phyloP scores from a whole-genome alignment of 1,140 invertebrate species.

The Drosophila kurseongensis region DNA sequence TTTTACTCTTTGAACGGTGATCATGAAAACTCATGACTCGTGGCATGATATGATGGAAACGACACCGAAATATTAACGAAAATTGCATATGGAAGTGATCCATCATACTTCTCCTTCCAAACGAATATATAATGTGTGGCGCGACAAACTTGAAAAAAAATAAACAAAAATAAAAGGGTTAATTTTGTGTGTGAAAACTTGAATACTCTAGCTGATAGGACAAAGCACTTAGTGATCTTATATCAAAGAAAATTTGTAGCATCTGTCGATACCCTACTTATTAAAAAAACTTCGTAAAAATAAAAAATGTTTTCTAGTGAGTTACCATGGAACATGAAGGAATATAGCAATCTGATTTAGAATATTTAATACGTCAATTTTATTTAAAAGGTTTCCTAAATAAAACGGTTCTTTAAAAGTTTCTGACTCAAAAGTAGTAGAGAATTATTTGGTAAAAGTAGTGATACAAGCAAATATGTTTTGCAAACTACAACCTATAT shows the following conservation, averaged over 20 bases:
- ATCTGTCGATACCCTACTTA: too few relatives aligned
- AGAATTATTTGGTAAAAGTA: too few relatives aligned
- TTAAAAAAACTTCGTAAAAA: too few relatives aligned
- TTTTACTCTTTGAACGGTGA: slow-evolving; percentile 26
- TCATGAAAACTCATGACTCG: slow-evolving; percentile 49
- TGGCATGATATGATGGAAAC: slow-evolving; percentile 52
- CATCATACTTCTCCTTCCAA: slow-evolving; percentile 67
- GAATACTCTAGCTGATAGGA: not conserved
- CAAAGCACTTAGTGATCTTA: too few relatives aligned
- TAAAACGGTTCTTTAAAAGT: too few relatives aligned
- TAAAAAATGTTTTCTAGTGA: too few relatives aligned
- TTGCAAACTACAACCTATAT: not conserved
- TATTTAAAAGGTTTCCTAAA: too few relatives aligned
- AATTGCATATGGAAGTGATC: slow-evolving; percentile 83
- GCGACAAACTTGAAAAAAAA: slow-evolving; percentile 54
- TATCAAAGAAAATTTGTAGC: not conserved
- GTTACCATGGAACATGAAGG: too few relatives aligned
- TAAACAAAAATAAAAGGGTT: slow-evolving; percentile 19
- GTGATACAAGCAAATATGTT: too few relatives aligned
- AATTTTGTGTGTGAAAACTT: slow-evolving; percentile 1
- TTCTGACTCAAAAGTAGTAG: too few relatives aligned
- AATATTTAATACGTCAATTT: too few relatives aligned
- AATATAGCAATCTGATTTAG: too few relatives aligned
- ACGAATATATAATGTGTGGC: slow-evolving; percentile 29
- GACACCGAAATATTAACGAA: slow-evolving; percentile 71